These are phyloP conservation scores for Anguilla rostrata DNA, from an alignment of 2,113 vertebrate genomes.

Conservation along the genomic window DNA sequence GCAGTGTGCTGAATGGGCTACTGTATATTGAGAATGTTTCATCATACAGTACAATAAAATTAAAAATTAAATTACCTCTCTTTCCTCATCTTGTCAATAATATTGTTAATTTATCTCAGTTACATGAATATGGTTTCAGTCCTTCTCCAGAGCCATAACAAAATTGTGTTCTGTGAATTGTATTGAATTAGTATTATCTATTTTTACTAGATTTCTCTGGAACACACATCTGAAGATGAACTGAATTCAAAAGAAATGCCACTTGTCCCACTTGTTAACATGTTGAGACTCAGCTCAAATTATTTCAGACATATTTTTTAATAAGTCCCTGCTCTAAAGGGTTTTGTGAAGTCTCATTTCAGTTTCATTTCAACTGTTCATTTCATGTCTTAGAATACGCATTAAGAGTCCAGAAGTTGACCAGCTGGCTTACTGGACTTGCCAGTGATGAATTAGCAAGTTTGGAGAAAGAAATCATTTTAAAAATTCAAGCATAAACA, in stretches of 20 bases:
- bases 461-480: not conserved
- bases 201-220: conserved; percentile 53
- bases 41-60: not conserved
- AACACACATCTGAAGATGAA: conserved; percentile 62
- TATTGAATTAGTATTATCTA: conserved; percentile 55
- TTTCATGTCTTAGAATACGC: conserved; percentile 59
- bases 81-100: conserved; percentile 7
- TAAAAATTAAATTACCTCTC: no score
- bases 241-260: conserved; percentile 41
- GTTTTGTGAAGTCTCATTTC: conserved; percentile 43
- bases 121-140: conserved; percentile 18
- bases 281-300: conserved; percentile 49
- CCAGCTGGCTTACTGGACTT: conserved; percentile 58
- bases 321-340: conserved; percentile 53
- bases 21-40: not conserved
- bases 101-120: conserved; percentile 12
- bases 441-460: conserved; percentile 62
- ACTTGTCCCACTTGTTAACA: conserved; percentile 49
- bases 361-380: conserved; percentile 61
- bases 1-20: not conserved
- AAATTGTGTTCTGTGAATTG: conserved; percentile 55
- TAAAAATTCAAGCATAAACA: not conserved
- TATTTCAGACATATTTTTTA: conserved; percentile 57
- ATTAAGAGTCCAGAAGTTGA: conserved; percentile 51
- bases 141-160: conserved; percentile 52